Base-by-base conservation (phyloP, 1,140 invertebrate genomes). In the Idris sp. region DNA sequence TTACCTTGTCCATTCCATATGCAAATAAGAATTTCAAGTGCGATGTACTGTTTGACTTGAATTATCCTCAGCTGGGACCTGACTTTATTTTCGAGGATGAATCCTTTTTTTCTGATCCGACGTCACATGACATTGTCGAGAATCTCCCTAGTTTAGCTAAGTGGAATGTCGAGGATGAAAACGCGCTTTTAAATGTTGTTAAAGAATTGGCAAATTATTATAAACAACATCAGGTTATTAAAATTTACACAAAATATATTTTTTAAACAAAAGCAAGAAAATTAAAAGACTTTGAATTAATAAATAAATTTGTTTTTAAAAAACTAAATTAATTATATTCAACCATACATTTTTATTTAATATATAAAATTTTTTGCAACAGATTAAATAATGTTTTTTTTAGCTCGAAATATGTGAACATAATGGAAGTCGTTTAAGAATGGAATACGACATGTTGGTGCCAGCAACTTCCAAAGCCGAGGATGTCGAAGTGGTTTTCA, bases 51-150 rank as follows among this genome's bases (percentile, higher is more conserved):
- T 87, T 88, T 49, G 81, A 88, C 59, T 71, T 81, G 0, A 33
- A 79, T 8, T 75, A 58, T 25, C 83, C 83, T 8, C 78, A 83
- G 13, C 78, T 83, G 16, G 83, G 83, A n/a, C 87, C 87, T 4
- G 87, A 87, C 36, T 87, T 88, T 59, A 75, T 82, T 74, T 91
- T 91, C 78, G 88, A 90, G 51, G 89, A 91, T 80, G 88, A 89
- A 4, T 85, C 74, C 46, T 91, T 90, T 73, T 75, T 90, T n/a
- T 81, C 76, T 18, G 87, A 89, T 80, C 83, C 88, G 8, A 85
- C 89, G 65, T 79, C 86, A 28, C 80, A 89, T 22, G 82, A 81
- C 41, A 78, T 91, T 9, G 81, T 82, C 36, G 75, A 80, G 49
- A 71, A 84, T 69, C 68, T 91, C 19, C 90, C 89, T n/a, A 90